Conservation (phyloP, 2,797 vertebrate species). For the Chelon labrosus region DNA sequence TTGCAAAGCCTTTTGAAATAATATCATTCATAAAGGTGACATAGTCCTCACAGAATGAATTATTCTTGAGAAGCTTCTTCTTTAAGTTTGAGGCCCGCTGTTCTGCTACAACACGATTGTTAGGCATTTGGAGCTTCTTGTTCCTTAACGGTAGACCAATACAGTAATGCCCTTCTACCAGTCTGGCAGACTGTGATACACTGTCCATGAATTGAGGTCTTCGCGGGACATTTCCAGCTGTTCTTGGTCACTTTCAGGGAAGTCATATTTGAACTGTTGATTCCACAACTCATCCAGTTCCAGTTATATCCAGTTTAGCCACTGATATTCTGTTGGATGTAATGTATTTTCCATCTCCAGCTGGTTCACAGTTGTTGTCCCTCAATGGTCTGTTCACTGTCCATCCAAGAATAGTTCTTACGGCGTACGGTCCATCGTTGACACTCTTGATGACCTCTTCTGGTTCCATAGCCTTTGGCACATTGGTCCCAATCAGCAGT, state of each 20-base stretch:
- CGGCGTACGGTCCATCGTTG: too few relatives aligned
- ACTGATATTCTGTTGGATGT: too few relatives aligned
- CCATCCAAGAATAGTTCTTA: too few relatives aligned
- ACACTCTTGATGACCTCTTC: too few relatives aligned
- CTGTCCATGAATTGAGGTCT: constrained; percentile 8
- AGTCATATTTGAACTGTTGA: background rate
- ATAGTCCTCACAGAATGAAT: too few relatives aligned
- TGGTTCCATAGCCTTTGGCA: background rate
- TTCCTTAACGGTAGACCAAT: background rate
- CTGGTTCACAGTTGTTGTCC: background rate
- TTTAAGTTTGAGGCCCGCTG: too few relatives aligned
- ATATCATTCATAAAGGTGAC: too few relatives aligned
- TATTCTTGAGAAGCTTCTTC: too few relatives aligned
- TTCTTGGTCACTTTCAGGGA: background rate
- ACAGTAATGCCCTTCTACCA: background rate
- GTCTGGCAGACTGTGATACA: background rate
- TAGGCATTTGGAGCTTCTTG: background rate
- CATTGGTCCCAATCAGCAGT: background rate
- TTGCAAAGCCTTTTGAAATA: too few relatives aligned
- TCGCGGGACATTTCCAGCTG: background rate
- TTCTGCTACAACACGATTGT: background rate
- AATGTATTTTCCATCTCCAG: too few relatives aligned
- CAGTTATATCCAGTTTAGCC: too few relatives aligned
- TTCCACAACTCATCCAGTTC: too few relatives aligned
- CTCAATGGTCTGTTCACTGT: background rate